Evolutionary conservation across 2,888 invertebrate species (phyloP).

Genomic region (Volucella inflata): DNA sequence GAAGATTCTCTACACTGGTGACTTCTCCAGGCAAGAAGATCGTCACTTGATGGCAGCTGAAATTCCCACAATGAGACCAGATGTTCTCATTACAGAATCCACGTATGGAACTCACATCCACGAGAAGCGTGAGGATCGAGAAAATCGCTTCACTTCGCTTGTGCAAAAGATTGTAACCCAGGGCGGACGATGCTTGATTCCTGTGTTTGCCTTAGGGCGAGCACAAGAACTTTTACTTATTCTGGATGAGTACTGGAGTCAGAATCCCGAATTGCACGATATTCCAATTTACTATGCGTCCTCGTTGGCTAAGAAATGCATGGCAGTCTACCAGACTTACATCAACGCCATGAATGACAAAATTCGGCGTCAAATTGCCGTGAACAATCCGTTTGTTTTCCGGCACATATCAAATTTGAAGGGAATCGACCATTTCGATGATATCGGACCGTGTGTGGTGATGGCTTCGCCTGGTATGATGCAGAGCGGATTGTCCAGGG

Average conservation of each 20-base stretch:
- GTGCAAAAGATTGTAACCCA: constrained; percentile 98
- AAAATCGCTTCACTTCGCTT: constrained; percentile 95
- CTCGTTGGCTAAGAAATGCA: constrained; percentile 99
- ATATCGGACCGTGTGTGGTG: constrained; percentile 99
- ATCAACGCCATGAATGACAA: constrained; percentile 99
- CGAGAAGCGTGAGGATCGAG: constrained; percentile 98
- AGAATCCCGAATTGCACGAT: constrained; percentile 92
- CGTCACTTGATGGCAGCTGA: constrained; percentile 99
- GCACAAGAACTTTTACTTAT: constrained; percentile 98
- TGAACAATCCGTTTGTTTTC: constrained; percentile 99
- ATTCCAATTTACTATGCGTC: constrained; percentile 99
- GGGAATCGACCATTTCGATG: constrained; percentile 99
- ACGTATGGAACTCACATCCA: constrained; percentile 99
- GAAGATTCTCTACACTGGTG: constrained; percentile 97
- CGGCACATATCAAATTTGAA: constrained; percentile 98
- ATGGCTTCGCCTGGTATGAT: constrained; percentile 99
- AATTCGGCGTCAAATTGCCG: constrained; percentile 97
- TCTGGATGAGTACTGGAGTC: constrained; percentile 98
- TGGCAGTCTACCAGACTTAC: constrained; percentile 99
- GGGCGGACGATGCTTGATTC: constrained; percentile 99
- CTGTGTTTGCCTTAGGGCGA: constrained; percentile 98
- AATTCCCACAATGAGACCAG: constrained; percentile 97
- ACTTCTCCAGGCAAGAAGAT: constrained; percentile 99
- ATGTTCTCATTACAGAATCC: constrained; percentile 98
- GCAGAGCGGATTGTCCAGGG: constrained; percentile 98